Evolutionary conservation across 2,888 invertebrate species (phyloP).

Genomic region (Hipparchia semele): DNA sequence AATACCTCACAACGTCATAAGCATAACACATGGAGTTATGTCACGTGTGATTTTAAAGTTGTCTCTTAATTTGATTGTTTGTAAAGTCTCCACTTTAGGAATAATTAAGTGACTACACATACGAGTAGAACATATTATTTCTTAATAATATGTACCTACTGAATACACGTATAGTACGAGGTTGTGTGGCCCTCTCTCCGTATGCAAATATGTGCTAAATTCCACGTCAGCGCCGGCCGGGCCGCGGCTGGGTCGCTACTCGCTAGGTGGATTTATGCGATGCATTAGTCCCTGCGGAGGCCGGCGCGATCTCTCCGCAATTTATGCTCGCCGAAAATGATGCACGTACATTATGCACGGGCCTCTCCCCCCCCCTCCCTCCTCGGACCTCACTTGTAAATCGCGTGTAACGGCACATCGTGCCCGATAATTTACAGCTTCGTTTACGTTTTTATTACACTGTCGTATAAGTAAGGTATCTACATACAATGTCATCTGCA

Average conservation of each 20-base stretch:
- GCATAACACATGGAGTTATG: no score
- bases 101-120: no score
- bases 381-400: background rate
- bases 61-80: no score
- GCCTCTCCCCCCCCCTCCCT: background rate
- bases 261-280: conserved; percentile 39
- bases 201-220: background rate
- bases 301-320: conserved; percentile 17
- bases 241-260: background rate
- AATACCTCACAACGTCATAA: no score
- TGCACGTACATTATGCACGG: conserved; percentile 23
- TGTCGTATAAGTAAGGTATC: background rate
- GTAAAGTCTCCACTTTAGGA: no score
- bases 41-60: no score
- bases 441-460: conserved; percentile 18
- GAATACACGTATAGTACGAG: background rate
- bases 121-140: background rate
- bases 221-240: background rate
- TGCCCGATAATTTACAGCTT: conserved; percentile 24
- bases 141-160: background rate
- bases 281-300: conserved; percentile 41
- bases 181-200: conserved; percentile 2
- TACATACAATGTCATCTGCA: background rate
- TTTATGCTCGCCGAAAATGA: conserved; percentile 39
- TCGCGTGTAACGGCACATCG: conserved; percentile 5